Evolutionary conservation across 2,888 invertebrate genomes (phyloP), one percentile per base, ranked within the genome.

Genomic region (Parapristionchus giblindavisi): DNA sequence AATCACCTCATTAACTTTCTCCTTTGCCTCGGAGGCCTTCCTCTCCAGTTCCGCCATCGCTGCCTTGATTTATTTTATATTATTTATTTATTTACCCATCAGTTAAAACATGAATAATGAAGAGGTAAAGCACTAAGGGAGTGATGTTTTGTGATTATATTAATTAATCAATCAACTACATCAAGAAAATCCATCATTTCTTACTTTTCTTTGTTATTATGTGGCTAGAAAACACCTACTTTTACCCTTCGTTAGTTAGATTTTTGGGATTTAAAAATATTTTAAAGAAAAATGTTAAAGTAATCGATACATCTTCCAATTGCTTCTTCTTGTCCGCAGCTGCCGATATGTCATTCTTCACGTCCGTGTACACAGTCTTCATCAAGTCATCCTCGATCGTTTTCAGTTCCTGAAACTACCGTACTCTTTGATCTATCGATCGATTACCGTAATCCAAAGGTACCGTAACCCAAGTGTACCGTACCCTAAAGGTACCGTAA

Each of bases 1-100:
- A 65, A 40, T 65, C 63, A 65, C 63, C 24, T 65, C 63, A 27
- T 40, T 65, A 1, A 65, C 63, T 43, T 65, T 65, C 63, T 65
- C 29, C 43, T 65, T 65, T 40, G 43, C 40, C 6, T 65, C 63
- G 29, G 17, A 43, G 29, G 63, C 63, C 43, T 65, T 65, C 63
- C 43, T 43, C 29, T 40, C 36, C 43, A 65, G 63, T 17, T 65
- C 63, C 24, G 21, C 27, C 43, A 65, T 65, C 5, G 63, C 63
- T 3, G 63, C 63, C 63, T 65, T 40, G 5, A 65, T 36, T 43
- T 24, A n/a, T n/a, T n/a, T n/a, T n/a, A n/a, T n/a, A n/a, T n/a
- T n/a, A n/a, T n/a, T n/a, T n/a, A n/a, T n/a, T n/a, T n/a, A n/a
- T n/a, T n/a, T n/a, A n/a, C n/a, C n/a, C n/a, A n/a, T n/a, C n/a